A percentile compares a stretch with the other conserved stretches of the same genome.
These are phyloP conservation scores for Epizoanthus illoricatus DNA, from an alignment of 92 coral and sea anemone genomes.

Conservation along the genomic window DNA sequence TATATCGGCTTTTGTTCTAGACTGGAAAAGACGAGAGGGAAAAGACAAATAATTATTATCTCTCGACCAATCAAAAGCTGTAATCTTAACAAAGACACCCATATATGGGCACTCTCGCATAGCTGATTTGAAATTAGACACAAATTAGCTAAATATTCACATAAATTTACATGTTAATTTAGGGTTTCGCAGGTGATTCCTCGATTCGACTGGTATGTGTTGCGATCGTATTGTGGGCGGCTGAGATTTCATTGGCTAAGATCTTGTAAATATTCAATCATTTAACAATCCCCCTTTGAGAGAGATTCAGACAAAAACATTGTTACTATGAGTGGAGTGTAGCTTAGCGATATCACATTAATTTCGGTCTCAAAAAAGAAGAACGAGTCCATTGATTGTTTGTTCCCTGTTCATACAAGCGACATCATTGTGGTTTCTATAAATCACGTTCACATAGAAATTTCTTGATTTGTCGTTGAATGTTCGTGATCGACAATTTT, in stretches of 20 bases:
- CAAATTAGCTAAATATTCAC: conserved; percentile 25
- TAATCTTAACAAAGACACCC: conserved; percentile 36
- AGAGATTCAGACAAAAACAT: conserved; percentile 68
- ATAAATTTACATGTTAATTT: conserved; percentile 39
- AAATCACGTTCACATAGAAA: conserved; percentile 8
- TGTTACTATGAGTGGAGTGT: conserved; percentile 57
- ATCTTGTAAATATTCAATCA: conserved; percentile 66
- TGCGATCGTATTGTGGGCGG: conserved; percentile 54
- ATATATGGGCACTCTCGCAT: conserved; percentile 52
- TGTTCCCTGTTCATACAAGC: conserved; percentile 1
- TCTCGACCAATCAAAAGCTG: conserved; percentile 64
- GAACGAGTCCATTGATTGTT: conserved; percentile 23
- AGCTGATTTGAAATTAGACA: conserved; percentile 63
- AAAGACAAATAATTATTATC: conserved; percentile 48
- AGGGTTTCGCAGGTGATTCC: conserved; percentile 87
- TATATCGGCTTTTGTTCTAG: conserved; percentile 66
- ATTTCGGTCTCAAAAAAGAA: conserved; percentile 26
- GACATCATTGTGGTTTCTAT: background rate
- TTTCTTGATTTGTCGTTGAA: background rate
- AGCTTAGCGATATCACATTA: conserved; percentile 45
- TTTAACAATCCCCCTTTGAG: conserved; percentile 66
- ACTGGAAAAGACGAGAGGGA: conserved; percentile 52
- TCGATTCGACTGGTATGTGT: conserved; percentile 79
- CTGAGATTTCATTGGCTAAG: conserved; percentile 54
- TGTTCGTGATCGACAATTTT: background rate